phyloP scores from a whole-genome alignment of 2,888 invertebrate genomes.

The Zootermopsis nevadensis region DNA sequence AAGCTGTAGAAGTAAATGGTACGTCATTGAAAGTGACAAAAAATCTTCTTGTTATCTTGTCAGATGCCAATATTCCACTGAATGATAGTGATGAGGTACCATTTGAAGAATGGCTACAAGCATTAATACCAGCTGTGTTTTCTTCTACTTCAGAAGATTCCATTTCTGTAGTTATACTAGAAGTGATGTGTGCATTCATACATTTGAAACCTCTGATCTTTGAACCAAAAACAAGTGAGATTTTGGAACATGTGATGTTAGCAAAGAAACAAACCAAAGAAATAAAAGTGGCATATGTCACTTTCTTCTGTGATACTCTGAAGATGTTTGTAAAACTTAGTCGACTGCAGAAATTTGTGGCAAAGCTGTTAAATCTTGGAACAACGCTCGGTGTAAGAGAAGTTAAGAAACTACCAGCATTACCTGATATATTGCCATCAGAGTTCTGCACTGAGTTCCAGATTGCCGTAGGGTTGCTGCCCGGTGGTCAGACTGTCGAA shows the following conservation, averaged over 20 bases:
- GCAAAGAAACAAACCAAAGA: slow-evolving; percentile 1
- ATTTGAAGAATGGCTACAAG: slow-evolving; percentile 11
- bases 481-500: slow-evolving; percentile 33
- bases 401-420: background rate
- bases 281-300: background rate
- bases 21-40: background rate
- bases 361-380: slow-evolving; percentile 32
- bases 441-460: slow-evolving; percentile 40
- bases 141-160: background rate
- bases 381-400: slow-evolving; percentile 6
- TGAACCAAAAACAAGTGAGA: background rate
- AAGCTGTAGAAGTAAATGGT: background rate
- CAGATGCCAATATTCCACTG: background rate
- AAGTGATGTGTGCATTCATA: slow-evolving; percentile 3
- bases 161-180: background rate
- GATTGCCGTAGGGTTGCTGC: slow-evolving; percentile 16
- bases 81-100: background rate
- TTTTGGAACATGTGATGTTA: slow-evolving; percentile 21
- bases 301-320: slow-evolving; percentile 1
- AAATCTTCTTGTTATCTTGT: background rate
- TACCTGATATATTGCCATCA: slow-evolving; percentile 34
- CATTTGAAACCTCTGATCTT: background rate
- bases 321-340: slow-evolving; percentile 38
- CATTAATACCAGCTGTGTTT: background rate
- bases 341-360: slow-evolving; percentile 45